Percentiles rank a stretch among this genome's conserved stretches.
Conservation (phyloP, 2,888 invertebrate genomes). For the Drosophila nigritarsus region DNA sequence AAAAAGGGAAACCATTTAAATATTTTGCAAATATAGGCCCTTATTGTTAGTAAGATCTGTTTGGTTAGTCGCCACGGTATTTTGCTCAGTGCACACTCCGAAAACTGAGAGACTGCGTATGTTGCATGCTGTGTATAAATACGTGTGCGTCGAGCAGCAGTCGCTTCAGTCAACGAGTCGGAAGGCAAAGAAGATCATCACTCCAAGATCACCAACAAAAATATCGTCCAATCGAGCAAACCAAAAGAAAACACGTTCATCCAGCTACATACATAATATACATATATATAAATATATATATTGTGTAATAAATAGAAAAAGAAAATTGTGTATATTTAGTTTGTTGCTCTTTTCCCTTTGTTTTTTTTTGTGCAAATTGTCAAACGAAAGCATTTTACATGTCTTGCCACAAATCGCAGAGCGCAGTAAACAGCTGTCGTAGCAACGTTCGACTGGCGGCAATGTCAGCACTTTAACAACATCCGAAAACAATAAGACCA, state of each 20-base stretch:
- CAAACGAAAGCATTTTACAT: constrained; percentile 63
- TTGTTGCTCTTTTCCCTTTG: constrained; percentile 26
- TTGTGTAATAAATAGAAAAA: constrained; percentile 36
- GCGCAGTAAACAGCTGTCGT: constrained; percentile 54
- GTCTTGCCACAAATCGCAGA: constrained; percentile 65
- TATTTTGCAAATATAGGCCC: not conserved
- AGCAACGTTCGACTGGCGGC: constrained; percentile 35
- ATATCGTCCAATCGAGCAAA: constrained; percentile 23
- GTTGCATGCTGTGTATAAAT: constrained; percentile 62
- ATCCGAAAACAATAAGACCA: constrained; percentile 1
- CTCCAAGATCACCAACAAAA: constrained; percentile 46
- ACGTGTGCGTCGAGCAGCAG: constrained; percentile 54
- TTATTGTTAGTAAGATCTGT: not conserved
- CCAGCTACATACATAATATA: not conserved
- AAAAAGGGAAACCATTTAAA: not conserved
- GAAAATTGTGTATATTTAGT: constrained; percentile 17
- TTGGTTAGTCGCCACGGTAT: not conserved
- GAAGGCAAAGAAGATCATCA: constrained; percentile 43
- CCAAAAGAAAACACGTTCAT: constrained; percentile 21
- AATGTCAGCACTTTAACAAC: constrained; percentile 61
- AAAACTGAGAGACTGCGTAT: constrained; percentile 40
- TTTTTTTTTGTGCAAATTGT: constrained; percentile 45
- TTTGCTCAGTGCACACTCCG: constrained; percentile 31
- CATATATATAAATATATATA: not conserved
- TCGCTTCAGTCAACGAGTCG: constrained; percentile 55